Conservation (phyloP, 2,797 vertebrate genomes). For the Acrossocheilus fasciatus region DNA sequence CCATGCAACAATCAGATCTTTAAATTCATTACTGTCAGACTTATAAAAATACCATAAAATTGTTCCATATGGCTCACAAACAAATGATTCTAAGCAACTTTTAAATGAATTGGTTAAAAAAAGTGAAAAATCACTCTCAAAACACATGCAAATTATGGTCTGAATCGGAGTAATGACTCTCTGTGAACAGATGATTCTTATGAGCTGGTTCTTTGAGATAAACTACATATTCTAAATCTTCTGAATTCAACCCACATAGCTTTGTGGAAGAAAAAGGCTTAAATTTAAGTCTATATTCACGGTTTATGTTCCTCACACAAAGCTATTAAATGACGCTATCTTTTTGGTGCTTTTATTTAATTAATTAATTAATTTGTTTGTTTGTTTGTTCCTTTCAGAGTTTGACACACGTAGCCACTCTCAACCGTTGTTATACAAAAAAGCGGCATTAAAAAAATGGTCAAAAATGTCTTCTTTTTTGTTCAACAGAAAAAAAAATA, state of each 20-base stretch:
- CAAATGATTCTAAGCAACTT: background rate
- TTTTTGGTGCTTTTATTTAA: background rate
- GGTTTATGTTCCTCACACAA: background rate
- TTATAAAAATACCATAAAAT: background rate
- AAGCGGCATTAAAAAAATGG: background rate
- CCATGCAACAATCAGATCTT: background rate
- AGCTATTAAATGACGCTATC: background rate
- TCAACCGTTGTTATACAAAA: background rate
- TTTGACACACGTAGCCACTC: background rate
- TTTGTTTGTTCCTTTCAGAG: background rate
- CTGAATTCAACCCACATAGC: background rate
- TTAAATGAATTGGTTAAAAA: background rate
- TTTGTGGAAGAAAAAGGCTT: background rate
- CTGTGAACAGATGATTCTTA: background rate
- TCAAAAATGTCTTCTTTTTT: background rate
- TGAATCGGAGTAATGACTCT: background rate
- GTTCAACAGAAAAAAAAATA: background rate
- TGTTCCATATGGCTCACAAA: background rate
- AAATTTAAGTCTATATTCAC: background rate
- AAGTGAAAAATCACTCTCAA: background rate
- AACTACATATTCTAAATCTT: background rate
- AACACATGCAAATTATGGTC: too few relatives aligned
- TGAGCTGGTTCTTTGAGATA: background rate
- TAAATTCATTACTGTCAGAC: background rate
- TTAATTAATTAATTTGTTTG: background rate